Percentiles rank a stretch among this genome's conserved stretches.
Conservation (phyloP, 2,113 vertebrate species). For the Dasyornis broadbenti region DNA sequence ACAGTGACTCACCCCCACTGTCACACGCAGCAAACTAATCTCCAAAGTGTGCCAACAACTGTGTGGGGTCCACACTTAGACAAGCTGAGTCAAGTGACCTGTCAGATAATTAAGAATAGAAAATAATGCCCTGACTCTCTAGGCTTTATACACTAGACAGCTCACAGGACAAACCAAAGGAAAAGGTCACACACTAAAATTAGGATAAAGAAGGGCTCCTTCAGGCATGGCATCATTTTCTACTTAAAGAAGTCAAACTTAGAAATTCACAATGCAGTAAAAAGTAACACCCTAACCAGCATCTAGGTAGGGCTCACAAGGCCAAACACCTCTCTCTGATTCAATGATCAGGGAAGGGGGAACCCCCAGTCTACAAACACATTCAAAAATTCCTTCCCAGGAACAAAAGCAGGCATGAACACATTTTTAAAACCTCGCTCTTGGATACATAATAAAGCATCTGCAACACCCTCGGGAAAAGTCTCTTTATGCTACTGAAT, state of each 20-base stretch:
- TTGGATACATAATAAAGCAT: background rate
- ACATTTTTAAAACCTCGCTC: background rate
- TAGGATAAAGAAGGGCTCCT: background rate
- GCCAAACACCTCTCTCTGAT: background rate
- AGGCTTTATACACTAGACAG: background rate
- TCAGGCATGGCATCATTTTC: background rate
- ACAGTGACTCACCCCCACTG: background rate
- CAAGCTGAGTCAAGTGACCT: background rate
- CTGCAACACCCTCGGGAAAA: background rate
- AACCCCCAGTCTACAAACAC: background rate
- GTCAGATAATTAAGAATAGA: background rate
- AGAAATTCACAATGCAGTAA: background rate
- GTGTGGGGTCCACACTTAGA: background rate
- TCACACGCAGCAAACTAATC: background rate
- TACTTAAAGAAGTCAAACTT: background rate
- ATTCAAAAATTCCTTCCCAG: background rate
- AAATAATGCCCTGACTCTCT: background rate
- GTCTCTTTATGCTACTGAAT: background rate
- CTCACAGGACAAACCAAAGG: background rate
- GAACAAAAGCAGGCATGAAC: background rate
- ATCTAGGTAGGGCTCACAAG: background rate
- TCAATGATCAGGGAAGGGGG: background rate
- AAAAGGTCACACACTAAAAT: background rate
- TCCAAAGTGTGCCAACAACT: background rate
- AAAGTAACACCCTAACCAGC: background rate